Percentiles rank a stretch among this genome's conserved stretches.
Evolutionary conservation across 2,797 vertebrate species (phyloP).

Genomic region (Microctenopoma stevenorrisi): DNA sequence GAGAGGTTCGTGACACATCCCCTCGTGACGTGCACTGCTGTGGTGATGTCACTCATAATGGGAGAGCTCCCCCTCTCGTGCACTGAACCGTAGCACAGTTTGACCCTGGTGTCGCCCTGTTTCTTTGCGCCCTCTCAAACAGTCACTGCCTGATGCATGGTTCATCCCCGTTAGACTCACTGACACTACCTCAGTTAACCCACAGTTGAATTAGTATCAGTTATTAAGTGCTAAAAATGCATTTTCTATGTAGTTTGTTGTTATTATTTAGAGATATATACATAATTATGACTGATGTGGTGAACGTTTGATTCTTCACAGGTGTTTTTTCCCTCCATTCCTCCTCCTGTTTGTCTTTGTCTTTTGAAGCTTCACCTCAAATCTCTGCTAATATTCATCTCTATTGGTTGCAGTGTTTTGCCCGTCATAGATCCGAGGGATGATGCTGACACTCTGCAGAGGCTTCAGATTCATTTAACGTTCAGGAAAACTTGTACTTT

Average conservation of each 20-base stretch:
- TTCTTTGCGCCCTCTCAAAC: conserved; percentile 12
- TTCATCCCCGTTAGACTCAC: conserved; percentile 24
- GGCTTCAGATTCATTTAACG: conserved; percentile 44
- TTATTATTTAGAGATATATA: not conserved
- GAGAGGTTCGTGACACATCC: conserved; percentile 88
- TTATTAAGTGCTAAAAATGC: not conserved
- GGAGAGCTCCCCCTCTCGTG: conserved; percentile 40
- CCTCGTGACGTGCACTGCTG: conserved; percentile 48
- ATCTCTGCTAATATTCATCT: conserved; percentile 19
- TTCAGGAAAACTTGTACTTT: conserved; percentile 46
- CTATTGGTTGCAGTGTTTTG: conserved; percentile 89
- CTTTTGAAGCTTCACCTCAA: not conserved
- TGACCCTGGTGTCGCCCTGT: conserved; percentile 37
- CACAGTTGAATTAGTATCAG: not conserved
- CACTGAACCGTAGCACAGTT: conserved; percentile 52
- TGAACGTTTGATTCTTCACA: not conserved
- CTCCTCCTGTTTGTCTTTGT: conserved; percentile 7
- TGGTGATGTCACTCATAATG: conserved; percentile 48
- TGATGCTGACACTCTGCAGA: conserved; percentile 23
- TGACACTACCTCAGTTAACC: not conserved
- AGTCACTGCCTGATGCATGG: conserved; percentile 21
- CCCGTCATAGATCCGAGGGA: conserved; percentile 83
- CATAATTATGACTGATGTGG: not conserved
- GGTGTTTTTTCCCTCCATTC: conserved; percentile 13
- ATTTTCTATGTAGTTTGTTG: not conserved